Evolutionary conservation across 1,140 invertebrate genomes (phyloP).

Genomic region (Drosophila yakuba): DNA sequence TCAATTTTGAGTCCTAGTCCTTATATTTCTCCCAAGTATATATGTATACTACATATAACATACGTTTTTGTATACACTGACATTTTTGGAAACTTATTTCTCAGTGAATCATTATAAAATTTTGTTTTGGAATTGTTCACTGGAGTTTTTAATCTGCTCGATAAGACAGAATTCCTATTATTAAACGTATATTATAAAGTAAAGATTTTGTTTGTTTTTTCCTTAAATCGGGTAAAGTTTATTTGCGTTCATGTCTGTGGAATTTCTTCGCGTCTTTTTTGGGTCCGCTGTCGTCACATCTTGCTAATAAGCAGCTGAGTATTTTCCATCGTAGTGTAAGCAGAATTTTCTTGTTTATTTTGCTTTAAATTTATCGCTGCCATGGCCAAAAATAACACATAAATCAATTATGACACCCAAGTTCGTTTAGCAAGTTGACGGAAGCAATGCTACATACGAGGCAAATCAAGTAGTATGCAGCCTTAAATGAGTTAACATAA

Average conservation of each 20-base stretch:
- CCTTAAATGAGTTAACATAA: neutral
- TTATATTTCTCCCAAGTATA: neutral
- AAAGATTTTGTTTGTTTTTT: neutral
- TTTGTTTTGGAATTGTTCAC: too few species aligned
- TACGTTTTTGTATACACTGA: neutral
- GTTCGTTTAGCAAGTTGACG: slow-evolving; percentile 28
- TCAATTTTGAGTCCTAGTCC: neutral
- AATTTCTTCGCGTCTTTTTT: slow-evolving; percentile 22
- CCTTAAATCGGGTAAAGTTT: neutral
- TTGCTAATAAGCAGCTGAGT: slow-evolving; percentile 46
- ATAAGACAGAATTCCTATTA: too few species aligned
- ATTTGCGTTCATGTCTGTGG: slow-evolving; percentile 27
- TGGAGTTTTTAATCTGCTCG: too few species aligned
- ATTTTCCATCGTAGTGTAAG: slow-evolving; percentile 23
- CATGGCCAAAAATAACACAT: slow-evolving; percentile 56
- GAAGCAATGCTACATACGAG: slow-evolving; percentile 10
- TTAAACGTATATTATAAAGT: too few species aligned
- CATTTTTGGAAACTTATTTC: neutral
- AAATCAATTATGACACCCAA: slow-evolving; percentile 48
- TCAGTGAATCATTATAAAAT: too few species aligned
- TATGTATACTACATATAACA: too few species aligned
- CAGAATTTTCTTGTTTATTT: slow-evolving; percentile 62
- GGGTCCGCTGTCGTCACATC: slow-evolving; percentile 57
- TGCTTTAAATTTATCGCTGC: slow-evolving; percentile 43
- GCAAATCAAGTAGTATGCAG: slow-evolving; percentile 26